Evolutionary conservation across 1,140 invertebrate genomes (phyloP).

Genomic region (Conus betulinus): DNA sequence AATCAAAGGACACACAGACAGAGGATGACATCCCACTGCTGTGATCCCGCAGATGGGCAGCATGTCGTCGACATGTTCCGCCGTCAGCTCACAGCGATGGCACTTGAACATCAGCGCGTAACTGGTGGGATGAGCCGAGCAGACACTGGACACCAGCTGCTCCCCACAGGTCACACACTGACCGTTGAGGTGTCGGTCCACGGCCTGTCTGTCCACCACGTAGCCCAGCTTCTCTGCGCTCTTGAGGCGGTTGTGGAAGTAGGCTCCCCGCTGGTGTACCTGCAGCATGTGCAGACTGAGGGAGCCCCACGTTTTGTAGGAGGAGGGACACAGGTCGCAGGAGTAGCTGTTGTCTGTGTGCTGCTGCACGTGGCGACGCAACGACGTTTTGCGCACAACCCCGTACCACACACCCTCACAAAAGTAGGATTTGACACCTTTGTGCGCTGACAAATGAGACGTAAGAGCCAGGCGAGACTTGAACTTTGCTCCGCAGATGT

Average conservation of each 20-base stretch:
- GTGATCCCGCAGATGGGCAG: neutral
- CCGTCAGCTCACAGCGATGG: constrained; percentile 1
- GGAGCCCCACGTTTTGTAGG: neutral
- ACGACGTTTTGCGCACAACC: constrained; percentile 5
- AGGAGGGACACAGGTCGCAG: neutral
- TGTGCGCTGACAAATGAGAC: neutral
- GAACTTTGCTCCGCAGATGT: neutral
- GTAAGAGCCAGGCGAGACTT: neutral
- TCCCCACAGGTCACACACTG: constrained; percentile 8
- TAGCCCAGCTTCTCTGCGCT: neutral
- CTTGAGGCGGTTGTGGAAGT: constrained; percentile 1
- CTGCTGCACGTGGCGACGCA: constrained; percentile 7
- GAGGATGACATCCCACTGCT: neutral
- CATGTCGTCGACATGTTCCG: neutral
- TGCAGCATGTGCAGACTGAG: constrained; percentile 13
- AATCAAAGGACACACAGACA: neutral
- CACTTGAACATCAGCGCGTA: constrained; percentile 8
- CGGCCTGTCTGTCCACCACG: neutral
- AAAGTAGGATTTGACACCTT: neutral
- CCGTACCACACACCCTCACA: constrained; percentile 15
- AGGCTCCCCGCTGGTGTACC: neutral
- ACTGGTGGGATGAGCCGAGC: neutral
- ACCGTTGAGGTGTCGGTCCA: neutral
- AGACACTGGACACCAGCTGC: neutral
- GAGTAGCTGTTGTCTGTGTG: neutral